Evolutionary conservation across 2,888 invertebrate species (phyloP), one percentile per base, ranked within the genome.

Genomic region (Pristionchus entomophagus): DNA sequence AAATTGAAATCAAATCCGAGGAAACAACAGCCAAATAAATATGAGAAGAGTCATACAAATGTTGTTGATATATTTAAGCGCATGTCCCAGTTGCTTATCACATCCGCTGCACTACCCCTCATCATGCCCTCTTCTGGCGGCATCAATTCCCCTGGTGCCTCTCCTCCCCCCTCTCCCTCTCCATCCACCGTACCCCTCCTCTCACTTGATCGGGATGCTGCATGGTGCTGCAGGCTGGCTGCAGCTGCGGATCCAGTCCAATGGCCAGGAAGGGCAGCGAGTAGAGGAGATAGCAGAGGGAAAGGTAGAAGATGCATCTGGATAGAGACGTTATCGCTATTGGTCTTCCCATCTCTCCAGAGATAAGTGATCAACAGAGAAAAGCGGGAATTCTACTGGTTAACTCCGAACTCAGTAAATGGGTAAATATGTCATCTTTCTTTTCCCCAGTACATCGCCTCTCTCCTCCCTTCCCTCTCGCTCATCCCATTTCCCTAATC

Each of bases 201-300:
- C 62, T 62, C 62, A 62, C 62, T 17, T 2, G 45, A 10, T 14
- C 14, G 32, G 29, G 29, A 1, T 6, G 62, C 3, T 62, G n/a
- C 62, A 14, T 5, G 14, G 29, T 38, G 41, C 49, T 45, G 51
- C 78, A 78, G 29, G 78, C 78, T 49, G 78, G 78, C 78, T 78
- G 78, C 49, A 78, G n/a, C n/a, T 45, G 14, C 26, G 78, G 78
- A 19, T 78, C 78, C 26, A 78, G 49, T 17, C 78, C 78, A 12
- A 78, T 49, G 0, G 32, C 78, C 38, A 95, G 93, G 94, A 98
- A 98, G 77, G 97, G 97, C 89, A 97, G 95, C 29, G 98, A 97
- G 69, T 98, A 97, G 95, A 98, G 96, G 91, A 98, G 95, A 94
- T 98, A 98, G 94, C 99, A 99, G 8, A 97, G 96, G 29, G 98